These are phyloP conservation scores for Ceraclea dissimilis DNA, from an alignment of 2,888 invertebrate genomes.

Conservation along the genomic window DNA sequence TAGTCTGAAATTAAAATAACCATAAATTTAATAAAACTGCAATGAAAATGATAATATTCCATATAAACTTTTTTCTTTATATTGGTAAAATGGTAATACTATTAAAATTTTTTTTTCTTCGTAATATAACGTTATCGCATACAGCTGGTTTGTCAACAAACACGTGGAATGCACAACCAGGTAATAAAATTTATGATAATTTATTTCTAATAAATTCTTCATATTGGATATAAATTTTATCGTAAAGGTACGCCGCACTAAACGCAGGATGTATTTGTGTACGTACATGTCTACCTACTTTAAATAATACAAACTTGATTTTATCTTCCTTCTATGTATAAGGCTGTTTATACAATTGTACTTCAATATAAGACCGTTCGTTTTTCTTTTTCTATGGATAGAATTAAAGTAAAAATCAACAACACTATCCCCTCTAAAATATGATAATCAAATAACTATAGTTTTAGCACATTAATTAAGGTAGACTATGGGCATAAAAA, in stretches of 20 bases:
- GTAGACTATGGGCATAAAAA: too few species aligned
- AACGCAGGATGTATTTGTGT: not conserved
- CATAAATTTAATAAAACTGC: not conserved
- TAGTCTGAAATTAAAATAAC: not conserved
- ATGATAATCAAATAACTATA: too few species aligned
- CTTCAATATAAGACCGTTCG: too few species aligned
- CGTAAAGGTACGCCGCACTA: not conserved
- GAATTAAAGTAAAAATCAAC: too few species aligned
- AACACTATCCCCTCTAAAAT: too few species aligned
- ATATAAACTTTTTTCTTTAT: not conserved
- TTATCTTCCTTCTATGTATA: not conserved
- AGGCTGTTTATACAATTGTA: not conserved
- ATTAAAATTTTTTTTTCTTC: not conserved
- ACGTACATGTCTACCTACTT: not conserved
- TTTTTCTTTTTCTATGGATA: too few species aligned
- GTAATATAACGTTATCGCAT: not conserved
- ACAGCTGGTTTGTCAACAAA: not conserved
- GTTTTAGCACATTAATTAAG: too few species aligned
- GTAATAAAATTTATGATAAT: not conserved
- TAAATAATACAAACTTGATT: not conserved
- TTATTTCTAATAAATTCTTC: slow-evolving; percentile 1
- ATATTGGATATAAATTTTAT: slow-evolving; percentile 1
- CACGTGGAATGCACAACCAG: not conserved
- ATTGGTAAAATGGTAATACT: not conserved
- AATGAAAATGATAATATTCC: not conserved